phyloP scores from a whole-genome alignment of 2,888 invertebrate species.

The Chironomus riparius region DNA sequence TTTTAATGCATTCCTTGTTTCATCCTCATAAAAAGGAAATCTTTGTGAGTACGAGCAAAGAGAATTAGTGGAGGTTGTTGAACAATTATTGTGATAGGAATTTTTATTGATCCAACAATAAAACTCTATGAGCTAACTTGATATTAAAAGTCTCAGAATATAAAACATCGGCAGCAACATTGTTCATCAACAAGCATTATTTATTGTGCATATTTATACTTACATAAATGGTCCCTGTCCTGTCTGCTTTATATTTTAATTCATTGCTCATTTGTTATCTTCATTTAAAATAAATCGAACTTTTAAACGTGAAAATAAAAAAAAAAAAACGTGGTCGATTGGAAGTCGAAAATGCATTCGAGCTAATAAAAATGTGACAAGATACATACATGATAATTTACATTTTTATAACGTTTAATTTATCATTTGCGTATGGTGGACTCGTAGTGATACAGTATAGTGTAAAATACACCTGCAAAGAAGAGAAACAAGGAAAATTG shows the following conservation, averaged over 20 bases:
- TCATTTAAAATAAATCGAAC: not conserved
- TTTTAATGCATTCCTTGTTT: not conserved
- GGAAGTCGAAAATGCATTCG: not conserved
- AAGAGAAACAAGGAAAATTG: not conserved
- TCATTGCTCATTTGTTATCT: not conserved
- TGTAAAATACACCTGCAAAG: not conserved
- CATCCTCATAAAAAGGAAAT: not conserved
- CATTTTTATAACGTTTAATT: not conserved
- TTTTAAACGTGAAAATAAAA: not conserved
- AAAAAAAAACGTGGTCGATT: not conserved
- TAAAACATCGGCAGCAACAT: no score
- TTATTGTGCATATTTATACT: no score
- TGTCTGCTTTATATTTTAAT: no score
- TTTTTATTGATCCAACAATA: no score
- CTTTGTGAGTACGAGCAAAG: no score
- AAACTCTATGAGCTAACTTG: no score
- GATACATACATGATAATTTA: not conserved
- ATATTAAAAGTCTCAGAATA: no score
- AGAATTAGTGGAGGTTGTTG: no score
- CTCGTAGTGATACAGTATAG: not conserved
- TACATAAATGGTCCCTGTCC: no score
- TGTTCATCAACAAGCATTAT: no score
- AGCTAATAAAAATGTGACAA: not conserved
- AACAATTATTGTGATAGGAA: no score
- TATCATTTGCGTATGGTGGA: not conserved